Evolutionary conservation across 35 echinoderm and acorn worm genomes (phyloP).

Genomic region (Amphiura filiformis): DNA sequence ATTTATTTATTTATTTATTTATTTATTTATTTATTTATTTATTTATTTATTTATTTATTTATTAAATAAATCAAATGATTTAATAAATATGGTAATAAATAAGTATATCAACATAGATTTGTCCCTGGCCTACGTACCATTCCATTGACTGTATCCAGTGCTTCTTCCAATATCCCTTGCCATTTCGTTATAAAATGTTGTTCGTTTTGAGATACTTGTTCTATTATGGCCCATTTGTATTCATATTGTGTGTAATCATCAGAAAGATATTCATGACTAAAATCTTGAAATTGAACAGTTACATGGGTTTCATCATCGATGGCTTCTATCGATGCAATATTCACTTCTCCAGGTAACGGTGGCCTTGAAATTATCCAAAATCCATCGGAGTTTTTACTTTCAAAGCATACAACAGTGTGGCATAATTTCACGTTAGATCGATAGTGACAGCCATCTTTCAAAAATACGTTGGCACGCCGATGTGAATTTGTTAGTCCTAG

Average conservation of each 20-base stretch:
- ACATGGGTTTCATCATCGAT: neutral
- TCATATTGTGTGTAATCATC: neutral
- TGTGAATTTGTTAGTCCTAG: neutral
- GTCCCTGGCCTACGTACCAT: neutral
- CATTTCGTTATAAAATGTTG: neutral
- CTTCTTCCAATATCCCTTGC: neutral
- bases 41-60: too few species aligned
- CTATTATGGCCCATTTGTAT: neutral
- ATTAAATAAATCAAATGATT: too few species aligned
- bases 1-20: too few species aligned
- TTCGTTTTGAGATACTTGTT: neutral
- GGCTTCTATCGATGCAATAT: neutral
- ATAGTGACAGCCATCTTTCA: neutral
- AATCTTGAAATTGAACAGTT: neutral
- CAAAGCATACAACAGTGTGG: constrained; percentile 11
- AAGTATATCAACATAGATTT: neutral
- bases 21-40: too few species aligned
- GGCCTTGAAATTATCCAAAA: constrained; percentile 17
- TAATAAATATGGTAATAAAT: too few species aligned
- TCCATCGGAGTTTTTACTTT: neutral
- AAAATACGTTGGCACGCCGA: neutral
- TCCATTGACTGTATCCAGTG: neutral
- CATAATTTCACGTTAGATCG: neutral
- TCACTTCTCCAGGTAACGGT: neutral
- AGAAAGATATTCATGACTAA: neutral